phyloP scores from a whole-genome alignment of 2,888 invertebrate genomes.

The Hipparchia sbordonii region DNA sequence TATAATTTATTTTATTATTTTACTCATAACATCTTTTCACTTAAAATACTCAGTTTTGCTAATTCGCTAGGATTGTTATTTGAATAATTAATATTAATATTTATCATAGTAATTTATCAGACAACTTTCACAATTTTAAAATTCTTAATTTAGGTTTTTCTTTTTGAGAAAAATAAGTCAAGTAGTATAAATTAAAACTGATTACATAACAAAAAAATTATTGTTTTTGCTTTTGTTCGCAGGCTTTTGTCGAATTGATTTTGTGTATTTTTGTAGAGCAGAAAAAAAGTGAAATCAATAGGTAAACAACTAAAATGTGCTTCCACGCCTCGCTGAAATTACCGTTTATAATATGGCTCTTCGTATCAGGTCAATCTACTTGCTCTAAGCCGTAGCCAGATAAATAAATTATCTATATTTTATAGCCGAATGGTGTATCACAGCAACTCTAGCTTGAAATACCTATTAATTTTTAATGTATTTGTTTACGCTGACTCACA shows the following conservation, averaged over 20 bases:
- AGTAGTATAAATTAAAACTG: background rate
- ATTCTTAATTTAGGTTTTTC: conserved; percentile 45
- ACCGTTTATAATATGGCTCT: conserved; percentile 23
- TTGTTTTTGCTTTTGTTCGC: background rate
- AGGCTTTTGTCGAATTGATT: background rate
- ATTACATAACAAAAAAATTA: background rate
- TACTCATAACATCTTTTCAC: conserved; percentile 79
- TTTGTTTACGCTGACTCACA: conserved; percentile 77
- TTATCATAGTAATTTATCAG: conserved; percentile 71
- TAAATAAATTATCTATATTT: conserved; percentile 67
- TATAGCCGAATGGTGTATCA: conserved; percentile 79
- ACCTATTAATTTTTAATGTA: conserved; percentile 71
- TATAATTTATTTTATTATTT: conserved; percentile 70
- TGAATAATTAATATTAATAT: conserved; percentile 67
- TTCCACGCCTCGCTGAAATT: conserved; percentile 16
- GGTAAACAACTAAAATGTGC: background rate
- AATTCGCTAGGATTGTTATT: conserved; percentile 79
- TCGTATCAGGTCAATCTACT: conserved; percentile 7
- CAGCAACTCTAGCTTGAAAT: conserved; percentile 81
- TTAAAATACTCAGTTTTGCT: conserved; percentile 76
- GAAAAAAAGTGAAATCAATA: conserved; percentile 3
- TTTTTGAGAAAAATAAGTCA: background rate
- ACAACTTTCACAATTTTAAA: conserved; percentile 72
- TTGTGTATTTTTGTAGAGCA: background rate
- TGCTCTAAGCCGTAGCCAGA: conserved; percentile 31